Evolutionary conservation across 1,140 invertebrate species (phyloP), one percentile per base, ranked within the genome.

Genomic region (Eufriesea mexicana): DNA sequence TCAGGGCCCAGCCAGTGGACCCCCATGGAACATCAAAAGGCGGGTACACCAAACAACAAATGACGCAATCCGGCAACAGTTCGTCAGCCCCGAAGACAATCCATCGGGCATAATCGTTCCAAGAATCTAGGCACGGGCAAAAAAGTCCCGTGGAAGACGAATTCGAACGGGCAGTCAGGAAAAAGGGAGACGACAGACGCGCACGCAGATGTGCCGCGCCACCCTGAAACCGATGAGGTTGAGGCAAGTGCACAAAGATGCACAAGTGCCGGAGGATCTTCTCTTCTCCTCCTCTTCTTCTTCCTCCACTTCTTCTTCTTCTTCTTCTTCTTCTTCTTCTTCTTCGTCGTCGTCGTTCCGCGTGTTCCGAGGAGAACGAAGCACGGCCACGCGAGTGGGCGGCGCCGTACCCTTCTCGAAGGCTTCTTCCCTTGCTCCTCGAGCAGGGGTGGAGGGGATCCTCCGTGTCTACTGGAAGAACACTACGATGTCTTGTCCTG

Each of bases 361-460:
- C 14, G 20, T 9, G 6, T 28, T 35, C 23, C 70, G 62, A 57
- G 72, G 66, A 81, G 90, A 72, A 64, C 59, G 67, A 45, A 45
- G 74, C 74, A 28, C 59, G 51, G 92, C 92, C 93, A 94, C 93
- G 93, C 92, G 93, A 94, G 93, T 94, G 90, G 93, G 93, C 93
- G 93, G 93, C 86, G 92, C 92, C 35, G 75, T 66, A 73, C 55
- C 73, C 79, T 79, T 83, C 78, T 77, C 71, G 61, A 55, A 42
- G 47, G 47, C 68, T 71, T 77, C 78, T 61, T 85, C 70, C 78
- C 83, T 73, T 71, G 54, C 73, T 77, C 49, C 75, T 35, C 5
- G 1, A n/a, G 9, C 57, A 64, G 23, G 62, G 79, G 42, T 76
- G 54, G 79, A 67, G 73, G 79, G 79, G 79, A 68, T 67, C 55